Percentiles rank a stretch among this genome's conserved stretches.
Conservation (phyloP, 2,797 vertebrate genomes). For the Muraenolepis orangiensis region DNA sequence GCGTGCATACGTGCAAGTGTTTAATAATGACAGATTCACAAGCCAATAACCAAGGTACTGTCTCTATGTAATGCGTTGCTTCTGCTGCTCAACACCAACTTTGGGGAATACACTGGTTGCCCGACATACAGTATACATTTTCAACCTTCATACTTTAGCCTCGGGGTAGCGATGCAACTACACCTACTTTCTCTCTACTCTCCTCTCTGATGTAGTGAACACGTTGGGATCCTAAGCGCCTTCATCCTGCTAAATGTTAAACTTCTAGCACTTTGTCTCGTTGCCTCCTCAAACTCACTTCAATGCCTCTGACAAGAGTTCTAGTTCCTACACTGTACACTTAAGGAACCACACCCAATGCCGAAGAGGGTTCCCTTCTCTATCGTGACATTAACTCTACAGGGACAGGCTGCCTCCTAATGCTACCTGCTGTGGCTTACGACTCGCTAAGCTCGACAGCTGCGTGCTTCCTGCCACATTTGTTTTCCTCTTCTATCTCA, state of each 20-base stretch:
- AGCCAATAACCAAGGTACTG: neutral
- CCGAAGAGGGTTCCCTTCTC: neutral
- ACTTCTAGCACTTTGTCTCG: neutral
- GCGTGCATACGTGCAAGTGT: neutral
- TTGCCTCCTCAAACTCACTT: neutral
- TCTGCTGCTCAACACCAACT: neutral
- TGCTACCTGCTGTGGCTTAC: slow-evolving; percentile 10
- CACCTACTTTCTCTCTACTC: neutral
- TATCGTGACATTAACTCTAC: neutral
- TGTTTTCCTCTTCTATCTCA: slow-evolving; percentile 65
- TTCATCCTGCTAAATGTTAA: neutral
- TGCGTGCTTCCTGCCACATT: neutral
- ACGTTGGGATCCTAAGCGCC: neutral
- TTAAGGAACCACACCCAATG: neutral
- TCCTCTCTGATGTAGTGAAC: neutral
- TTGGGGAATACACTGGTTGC: neutral
- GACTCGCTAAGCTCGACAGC: slow-evolving; percentile 12
- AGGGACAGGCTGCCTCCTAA: neutral
- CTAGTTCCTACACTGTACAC: neutral
- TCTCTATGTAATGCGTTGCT: neutral
- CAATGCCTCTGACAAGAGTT: neutral
- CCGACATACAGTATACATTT: neutral
- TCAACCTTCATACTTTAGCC: neutral
- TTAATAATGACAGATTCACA: neutral
- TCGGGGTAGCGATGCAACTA: neutral